Evolutionary conservation across 2,797 vertebrate species (phyloP), one percentile per base, ranked within the genome.

Genomic region (Catamblyrhynchus diadema): DNA sequence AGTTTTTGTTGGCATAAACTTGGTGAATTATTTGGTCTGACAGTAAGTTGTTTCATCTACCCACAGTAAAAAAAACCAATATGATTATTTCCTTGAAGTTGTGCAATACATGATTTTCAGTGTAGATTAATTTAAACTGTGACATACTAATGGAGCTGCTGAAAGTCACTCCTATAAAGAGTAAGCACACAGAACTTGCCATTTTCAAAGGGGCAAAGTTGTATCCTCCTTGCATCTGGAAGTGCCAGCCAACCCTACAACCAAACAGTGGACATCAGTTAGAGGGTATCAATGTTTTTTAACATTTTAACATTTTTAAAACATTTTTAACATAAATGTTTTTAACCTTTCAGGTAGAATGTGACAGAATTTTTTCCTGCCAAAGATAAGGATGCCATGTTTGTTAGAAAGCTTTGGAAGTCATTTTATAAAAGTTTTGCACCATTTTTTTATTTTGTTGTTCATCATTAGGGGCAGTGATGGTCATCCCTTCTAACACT

Each of bases 181-280:
- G 30, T 30, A 82, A 82, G 62, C 14, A 79, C 4, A 24, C 30
- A 86, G 47, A 81, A 97, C 98, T 98, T 97, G 97, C 99, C 97
- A 45, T 98, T 97, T 97, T 97, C 98, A 94, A 99, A 99, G 19
- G 99, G 99, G 73, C 99, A 99, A 94, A 98, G 97, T 65, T 98
- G 99, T 81, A 98, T 96, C 90, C 99, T 98, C 41, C 97, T 97
- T 11, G 99, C 98, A 51, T 99, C 99, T 15, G 96, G 97, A 94
- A 98, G 88, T 9, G 96, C 97, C 19, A 98, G 97, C 99, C 99
- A 99, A 18, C 98, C 98, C 99, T 99, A 90, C 16, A 48, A 96
- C 41, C 75, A 88, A 95, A 75, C 54, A 89, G 37, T 25, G 16
- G 7, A 14, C 14, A 35, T 95, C 89, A 94, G 42, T 70, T 91